Evolutionary conservation across 2,113 vertebrate species (phyloP).

Genomic region (Poeciliopsis retropinna): DNA sequence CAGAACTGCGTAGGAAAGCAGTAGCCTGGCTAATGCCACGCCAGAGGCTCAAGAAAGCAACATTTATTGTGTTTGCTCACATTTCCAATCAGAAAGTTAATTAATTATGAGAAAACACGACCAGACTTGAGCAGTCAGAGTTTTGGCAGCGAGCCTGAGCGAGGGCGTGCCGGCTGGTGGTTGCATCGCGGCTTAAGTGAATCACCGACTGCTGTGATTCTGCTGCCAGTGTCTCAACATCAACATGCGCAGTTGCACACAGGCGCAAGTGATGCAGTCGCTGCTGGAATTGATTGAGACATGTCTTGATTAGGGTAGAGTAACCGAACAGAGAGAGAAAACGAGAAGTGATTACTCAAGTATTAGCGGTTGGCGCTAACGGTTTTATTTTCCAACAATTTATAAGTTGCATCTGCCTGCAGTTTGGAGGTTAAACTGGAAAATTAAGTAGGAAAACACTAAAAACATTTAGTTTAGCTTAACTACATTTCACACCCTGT

Average conservation of each 20-base stretch:
- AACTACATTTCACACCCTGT: background rate
- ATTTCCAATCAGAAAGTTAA: conserved; percentile 17
- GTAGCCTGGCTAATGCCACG: too few species aligned
- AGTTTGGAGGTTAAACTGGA: background rate
- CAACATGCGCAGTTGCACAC: conserved; percentile 3
- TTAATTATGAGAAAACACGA: conserved; percentile 5
- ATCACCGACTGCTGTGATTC: conserved; percentile 31
- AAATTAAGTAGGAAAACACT: background rate
- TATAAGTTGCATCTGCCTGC: background rate
- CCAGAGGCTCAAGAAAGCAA: conserved; percentile 23
- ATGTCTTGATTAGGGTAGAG: conserved; percentile 31
- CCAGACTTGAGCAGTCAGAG: conserved; percentile 25
- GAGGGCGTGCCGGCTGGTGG: conserved; percentile 45
- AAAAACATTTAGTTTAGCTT: background rate
- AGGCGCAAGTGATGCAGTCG: conserved; percentile 1
- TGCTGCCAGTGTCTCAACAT: conserved; percentile 38
- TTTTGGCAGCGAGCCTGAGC: conserved; percentile 5
- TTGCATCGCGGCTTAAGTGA: conserved; percentile 39
- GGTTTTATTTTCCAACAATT: conserved; percentile 8
- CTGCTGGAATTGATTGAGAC: conserved; percentile 29
- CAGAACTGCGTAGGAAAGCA: too few species aligned
- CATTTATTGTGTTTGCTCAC: conserved; percentile 16
- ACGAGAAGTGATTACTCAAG: conserved; percentile 22
- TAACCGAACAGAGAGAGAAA: conserved; percentile 25
- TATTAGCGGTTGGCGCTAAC: conserved; percentile 15